Evolutionary conservation across 2,888 invertebrate species (phyloP).

Genomic region (Gryllus longicercus): DNA sequence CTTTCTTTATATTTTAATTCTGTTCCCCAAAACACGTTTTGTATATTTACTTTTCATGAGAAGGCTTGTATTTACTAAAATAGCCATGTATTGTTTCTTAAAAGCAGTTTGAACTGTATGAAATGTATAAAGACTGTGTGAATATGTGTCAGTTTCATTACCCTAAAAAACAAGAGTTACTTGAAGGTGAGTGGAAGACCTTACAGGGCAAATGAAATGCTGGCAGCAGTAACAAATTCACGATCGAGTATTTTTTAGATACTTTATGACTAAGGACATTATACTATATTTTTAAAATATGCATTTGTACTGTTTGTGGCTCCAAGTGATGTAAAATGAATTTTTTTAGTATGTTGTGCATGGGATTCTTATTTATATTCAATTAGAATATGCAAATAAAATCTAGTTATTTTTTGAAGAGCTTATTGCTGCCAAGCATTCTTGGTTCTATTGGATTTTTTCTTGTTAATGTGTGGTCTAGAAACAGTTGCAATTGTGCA

Average conservation of each 20-base stretch:
- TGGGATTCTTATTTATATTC: conserved; percentile 17
- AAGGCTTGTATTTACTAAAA: background rate
- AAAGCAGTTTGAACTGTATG: background rate
- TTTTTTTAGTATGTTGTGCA: background rate
- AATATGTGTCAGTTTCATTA: background rate
- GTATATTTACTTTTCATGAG: conserved; percentile 2
- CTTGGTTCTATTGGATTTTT: background rate
- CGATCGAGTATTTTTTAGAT: conserved; percentile 4
- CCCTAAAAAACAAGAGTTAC: background rate
- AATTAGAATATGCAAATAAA: conserved; percentile 8
- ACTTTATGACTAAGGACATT: background rate
- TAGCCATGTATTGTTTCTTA: background rate
- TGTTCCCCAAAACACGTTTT: background rate
- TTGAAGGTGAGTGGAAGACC: background rate
- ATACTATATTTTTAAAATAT: background rate
- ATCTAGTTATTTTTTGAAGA: conserved; percentile 5
- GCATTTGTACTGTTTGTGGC: conserved; percentile 17
- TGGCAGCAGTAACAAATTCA: conserved; percentile 6
- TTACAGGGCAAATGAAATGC: background rate
- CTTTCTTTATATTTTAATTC: background rate
- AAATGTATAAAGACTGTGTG: conserved; percentile 1
- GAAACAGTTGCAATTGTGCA: conserved; percentile 17
- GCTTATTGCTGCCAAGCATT: conserved; percentile 11
- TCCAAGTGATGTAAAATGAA: conserved; percentile 6
- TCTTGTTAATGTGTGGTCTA: conserved; percentile 6